phyloP scores from a whole-genome alignment of 2,888 invertebrate genomes.

The Xanthia icteritia region DNA sequence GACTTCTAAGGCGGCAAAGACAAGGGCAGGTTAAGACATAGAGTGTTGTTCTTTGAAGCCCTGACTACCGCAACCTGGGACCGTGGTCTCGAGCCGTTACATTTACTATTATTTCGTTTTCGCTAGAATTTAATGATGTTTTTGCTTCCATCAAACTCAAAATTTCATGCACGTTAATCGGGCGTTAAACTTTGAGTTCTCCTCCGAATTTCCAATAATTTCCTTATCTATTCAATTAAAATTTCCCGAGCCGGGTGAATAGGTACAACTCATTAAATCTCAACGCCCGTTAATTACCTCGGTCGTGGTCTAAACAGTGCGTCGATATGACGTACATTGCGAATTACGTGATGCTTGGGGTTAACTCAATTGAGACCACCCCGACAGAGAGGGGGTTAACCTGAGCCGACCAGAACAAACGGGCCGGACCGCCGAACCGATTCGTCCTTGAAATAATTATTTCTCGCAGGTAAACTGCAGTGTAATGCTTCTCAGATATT shows the following conservation, averaged over 20 bases:
- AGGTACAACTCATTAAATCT: slow-evolving; percentile 9
- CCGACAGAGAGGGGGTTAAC: neutral
- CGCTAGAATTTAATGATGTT: neutral
- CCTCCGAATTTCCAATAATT: neutral
- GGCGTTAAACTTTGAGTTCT: no score
- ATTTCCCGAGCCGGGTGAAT: neutral
- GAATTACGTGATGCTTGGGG: slow-evolving; percentile 14
- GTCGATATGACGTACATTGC: slow-evolving; percentile 14
- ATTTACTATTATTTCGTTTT: neutral
- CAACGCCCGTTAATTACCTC: slow-evolving; percentile 24
- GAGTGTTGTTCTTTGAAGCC: neutral
- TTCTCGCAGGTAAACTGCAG: neutral
- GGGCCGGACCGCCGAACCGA: neutral
- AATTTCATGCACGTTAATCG: neutral
- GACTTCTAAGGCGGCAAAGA: neutral
- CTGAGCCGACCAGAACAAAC: neutral
- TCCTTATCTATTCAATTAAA: slow-evolving; percentile 30
- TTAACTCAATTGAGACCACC: slow-evolving; percentile 36
- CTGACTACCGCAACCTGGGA: neutral
- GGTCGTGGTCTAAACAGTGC: slow-evolving; percentile 23
- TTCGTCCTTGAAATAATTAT: slow-evolving; percentile 43
- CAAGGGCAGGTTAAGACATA: neutral
- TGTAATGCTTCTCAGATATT: slow-evolving; percentile 14
- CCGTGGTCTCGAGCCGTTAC: neutral
- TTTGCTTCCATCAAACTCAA: neutral